Evolutionary conservation across 1,140 invertebrate species (phyloP).

Genomic region (Drosophila tropicalis): DNA sequence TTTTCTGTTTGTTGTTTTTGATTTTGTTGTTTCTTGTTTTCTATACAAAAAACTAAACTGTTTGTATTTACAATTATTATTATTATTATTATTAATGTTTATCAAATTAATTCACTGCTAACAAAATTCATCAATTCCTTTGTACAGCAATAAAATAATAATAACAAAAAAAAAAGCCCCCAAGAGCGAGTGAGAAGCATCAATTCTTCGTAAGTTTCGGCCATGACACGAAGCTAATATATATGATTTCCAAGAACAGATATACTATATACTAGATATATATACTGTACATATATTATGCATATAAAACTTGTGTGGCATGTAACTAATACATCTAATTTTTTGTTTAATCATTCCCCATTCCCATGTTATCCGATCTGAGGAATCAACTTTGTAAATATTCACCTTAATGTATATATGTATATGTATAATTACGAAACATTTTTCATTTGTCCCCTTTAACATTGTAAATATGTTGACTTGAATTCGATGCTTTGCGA

Average conservation of each 20-base stretch:
- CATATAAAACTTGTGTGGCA: constrained; percentile 6
- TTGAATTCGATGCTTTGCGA: constrained; percentile 43
- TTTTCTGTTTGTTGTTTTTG: constrained; percentile 26
- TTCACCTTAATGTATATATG: constrained; percentile 30
- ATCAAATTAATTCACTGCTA: constrained; percentile 74
- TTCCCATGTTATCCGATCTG: constrained; percentile 50
- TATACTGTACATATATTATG: constrained; percentile 6
- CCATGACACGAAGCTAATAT: constrained; percentile 17
- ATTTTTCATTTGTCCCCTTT: constrained; percentile 36
- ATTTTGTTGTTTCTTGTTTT: neutral
- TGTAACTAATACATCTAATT: constrained; percentile 5
- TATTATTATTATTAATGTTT: constrained; percentile 81
- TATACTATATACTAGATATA: constrained; percentile 17
- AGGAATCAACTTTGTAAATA: constrained; percentile 55
- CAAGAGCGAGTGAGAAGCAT: constrained; percentile 53
- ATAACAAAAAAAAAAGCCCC: constrained; percentile 36
- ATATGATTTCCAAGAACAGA: constrained; percentile 41
- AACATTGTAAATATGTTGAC: constrained; percentile 38
- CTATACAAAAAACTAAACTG: constrained; percentile 33
- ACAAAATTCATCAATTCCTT: constrained; percentile 68
- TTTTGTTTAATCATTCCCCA: constrained; percentile 9
- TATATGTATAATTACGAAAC: constrained; percentile 33
- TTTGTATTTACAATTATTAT: constrained; percentile 77
- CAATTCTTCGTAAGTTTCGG: constrained; percentile 27
- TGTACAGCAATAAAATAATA: constrained; percentile 51